Evolutionary conservation across 2,888 invertebrate species (phyloP).

Genomic region (Cheilosia grossa): DNA sequence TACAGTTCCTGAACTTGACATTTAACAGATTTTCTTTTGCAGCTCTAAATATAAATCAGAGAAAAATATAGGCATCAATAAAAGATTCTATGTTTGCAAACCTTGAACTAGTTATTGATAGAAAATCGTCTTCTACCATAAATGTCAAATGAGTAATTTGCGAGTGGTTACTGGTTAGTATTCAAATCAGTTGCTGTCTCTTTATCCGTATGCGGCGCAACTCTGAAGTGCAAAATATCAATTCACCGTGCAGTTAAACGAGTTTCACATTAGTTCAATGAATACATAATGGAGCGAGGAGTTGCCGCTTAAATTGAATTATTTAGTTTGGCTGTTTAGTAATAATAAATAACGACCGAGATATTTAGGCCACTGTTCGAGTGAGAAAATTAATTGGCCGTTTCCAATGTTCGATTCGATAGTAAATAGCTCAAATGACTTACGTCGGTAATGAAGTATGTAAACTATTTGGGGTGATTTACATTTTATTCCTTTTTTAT

Average conservation of each 20-base stretch:
- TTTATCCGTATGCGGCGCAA: not conserved
- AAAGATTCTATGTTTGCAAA: not conserved
- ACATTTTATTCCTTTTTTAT: no score
- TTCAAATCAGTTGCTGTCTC: slow-evolving; percentile 4
- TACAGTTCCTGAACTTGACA: slow-evolving; percentile 66
- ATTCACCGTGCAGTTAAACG: slow-evolving; percentile 14
- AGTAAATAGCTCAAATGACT: no score
- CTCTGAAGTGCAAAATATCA: not conserved
- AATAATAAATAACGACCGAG: not conserved
- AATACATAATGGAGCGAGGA: not conserved
- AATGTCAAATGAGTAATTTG: slow-evolving; percentile 2
- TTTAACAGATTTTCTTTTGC: slow-evolving; percentile 8
- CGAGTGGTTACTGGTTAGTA: slow-evolving; percentile 9
- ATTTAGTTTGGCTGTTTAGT: not conserved
- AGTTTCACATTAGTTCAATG: slow-evolving; percentile 11
- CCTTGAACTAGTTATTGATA: slow-evolving; percentile 37
- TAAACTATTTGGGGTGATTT: no score
- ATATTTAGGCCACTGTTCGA: no score
- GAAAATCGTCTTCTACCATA: not conserved
- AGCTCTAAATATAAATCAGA: not conserved
- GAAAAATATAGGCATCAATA: not conserved
- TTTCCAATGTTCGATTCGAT: no score
- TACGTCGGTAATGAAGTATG: no score
- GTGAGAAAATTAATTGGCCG: no score
- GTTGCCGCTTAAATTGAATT: not conserved